Percentiles rank a stretch among this genome's conserved stretches.
Evolutionary conservation across 2,888 invertebrate species (phyloP).

Genomic region (Villa cingulata): DNA sequence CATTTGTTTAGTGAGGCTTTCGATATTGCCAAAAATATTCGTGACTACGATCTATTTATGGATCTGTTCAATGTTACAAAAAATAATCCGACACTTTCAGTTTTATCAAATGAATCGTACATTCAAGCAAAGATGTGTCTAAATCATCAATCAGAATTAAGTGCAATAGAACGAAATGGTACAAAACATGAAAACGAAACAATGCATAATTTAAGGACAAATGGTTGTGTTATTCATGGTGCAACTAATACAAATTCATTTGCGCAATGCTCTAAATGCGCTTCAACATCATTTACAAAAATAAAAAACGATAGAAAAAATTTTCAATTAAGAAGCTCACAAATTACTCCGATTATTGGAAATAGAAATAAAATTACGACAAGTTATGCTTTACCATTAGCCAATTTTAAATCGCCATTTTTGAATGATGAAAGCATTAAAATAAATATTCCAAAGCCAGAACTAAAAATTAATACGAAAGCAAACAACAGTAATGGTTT

Average conservation of each 20-base stretch:
- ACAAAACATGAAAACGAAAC: too few relatives aligned
- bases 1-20: constrained; percentile 69
- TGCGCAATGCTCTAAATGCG: too few relatives aligned
- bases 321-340: background rate
- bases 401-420: constrained; percentile 32
- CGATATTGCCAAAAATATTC: constrained; percentile 69
- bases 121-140: constrained; percentile 46
- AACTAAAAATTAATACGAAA: constrained; percentile 10
- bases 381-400: constrained; percentile 32
- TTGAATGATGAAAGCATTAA: constrained; percentile 33
- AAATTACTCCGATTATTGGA: too few relatives aligned
- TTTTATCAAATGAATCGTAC: constrained; percentile 55
- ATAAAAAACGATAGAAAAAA: background rate
- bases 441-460: constrained; percentile 35
- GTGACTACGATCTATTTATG: constrained; percentile 75
- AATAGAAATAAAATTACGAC: too few relatives aligned
- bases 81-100: constrained; percentile 40
- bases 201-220: too few relatives aligned
- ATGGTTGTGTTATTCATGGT: constrained; percentile 14
- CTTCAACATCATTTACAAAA: background rate
- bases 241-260: constrained; percentile 16
- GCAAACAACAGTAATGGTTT: background rate
- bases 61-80: constrained; percentile 66
- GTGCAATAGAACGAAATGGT: constrained; percentile 27
- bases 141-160: constrained; percentile 25